A percentile compares a stretch with the other conserved stretches of the same genome.
phyloP scores from a whole-genome alignment of 1,140 invertebrate species.

The Bombus superbus region DNA sequence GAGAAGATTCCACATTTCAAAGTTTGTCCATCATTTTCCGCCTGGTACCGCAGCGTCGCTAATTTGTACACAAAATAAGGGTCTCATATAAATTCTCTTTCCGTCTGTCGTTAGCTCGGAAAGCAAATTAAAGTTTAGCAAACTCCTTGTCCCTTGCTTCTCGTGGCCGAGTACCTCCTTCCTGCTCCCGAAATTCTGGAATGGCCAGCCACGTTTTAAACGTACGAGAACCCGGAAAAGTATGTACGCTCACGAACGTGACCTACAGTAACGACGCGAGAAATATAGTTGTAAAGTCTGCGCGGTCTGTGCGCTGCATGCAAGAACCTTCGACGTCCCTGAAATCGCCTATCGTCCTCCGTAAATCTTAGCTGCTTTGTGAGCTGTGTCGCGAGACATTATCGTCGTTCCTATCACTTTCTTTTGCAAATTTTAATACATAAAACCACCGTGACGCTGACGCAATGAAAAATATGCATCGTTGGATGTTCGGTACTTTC shows the following conservation, averaged over 20 bases:
- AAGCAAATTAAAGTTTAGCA: conserved; percentile 47
- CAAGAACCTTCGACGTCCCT: background rate
- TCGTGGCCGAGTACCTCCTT: background rate
- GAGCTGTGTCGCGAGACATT: background rate
- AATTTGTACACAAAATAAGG: conserved; percentile 7
- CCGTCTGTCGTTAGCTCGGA: background rate
- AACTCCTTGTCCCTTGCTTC: conserved; percentile 27
- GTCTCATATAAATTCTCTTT: conserved; percentile 24
- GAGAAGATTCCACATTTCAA: background rate
- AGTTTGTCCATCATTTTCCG: background rate
- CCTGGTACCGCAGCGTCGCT: background rate
- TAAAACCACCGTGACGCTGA: background rate
- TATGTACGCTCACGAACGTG: background rate
- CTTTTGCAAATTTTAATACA: conserved; percentile 25
- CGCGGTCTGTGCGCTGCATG: background rate
- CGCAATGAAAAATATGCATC: conserved; percentile 31
- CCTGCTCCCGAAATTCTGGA: conserved; percentile 8
- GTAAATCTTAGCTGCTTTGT: conserved; percentile 40
- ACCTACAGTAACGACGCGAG: background rate
- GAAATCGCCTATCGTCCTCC: conserved; percentile 23
- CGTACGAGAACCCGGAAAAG: background rate
- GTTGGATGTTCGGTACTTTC: background rate
- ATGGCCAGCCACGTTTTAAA: background rate
- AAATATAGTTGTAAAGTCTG: conserved; percentile 5
- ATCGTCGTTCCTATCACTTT: conserved; percentile 22